Percentiles rank a stretch among this genome's conserved stretches.
Conservation (phyloP, 2,113 vertebrate species). For the Muntiacus muntjak region DNA sequence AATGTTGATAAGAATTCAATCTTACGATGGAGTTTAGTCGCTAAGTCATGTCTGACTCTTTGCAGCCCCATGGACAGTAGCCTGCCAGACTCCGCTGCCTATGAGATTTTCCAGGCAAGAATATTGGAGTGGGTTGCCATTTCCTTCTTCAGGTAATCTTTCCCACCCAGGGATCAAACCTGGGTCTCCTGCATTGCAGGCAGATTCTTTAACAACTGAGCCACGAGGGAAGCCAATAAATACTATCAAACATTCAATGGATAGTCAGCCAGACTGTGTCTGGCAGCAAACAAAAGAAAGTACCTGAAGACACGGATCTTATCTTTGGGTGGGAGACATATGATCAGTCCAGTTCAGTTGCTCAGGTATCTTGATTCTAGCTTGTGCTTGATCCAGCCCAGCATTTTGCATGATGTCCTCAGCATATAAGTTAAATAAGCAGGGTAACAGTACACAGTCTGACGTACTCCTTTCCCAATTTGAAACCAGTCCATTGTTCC, state of each 20-base stretch:
- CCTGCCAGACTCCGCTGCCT: neutral
- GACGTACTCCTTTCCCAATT: neutral
- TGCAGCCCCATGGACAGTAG: neutral
- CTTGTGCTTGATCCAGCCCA: neutral
- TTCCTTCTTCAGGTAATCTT: neutral
- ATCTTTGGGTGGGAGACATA: neutral
- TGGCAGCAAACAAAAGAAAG: neutral
- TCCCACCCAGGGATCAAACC: neutral
- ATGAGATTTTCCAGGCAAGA: neutral
- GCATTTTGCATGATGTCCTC: neutral
- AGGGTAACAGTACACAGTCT: neutral
- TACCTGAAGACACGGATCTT: rapidly evolving
- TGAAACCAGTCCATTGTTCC: neutral
- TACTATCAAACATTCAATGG: neutral
- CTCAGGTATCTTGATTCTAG: neutral
- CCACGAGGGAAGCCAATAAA: neutral
- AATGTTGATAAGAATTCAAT: neutral
- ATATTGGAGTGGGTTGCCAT: neutral
- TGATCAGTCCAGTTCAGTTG: neutral
- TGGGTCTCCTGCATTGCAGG: neutral
- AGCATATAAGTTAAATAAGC: neutral
- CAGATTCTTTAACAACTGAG: neutral
- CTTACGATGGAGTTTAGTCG: neutral
- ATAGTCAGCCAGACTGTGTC: neutral
- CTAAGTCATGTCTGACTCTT: neutral